phyloP scores from a whole-genome alignment of 2,113 vertebrate genomes.

The Dasypus novemcinctus region DNA sequence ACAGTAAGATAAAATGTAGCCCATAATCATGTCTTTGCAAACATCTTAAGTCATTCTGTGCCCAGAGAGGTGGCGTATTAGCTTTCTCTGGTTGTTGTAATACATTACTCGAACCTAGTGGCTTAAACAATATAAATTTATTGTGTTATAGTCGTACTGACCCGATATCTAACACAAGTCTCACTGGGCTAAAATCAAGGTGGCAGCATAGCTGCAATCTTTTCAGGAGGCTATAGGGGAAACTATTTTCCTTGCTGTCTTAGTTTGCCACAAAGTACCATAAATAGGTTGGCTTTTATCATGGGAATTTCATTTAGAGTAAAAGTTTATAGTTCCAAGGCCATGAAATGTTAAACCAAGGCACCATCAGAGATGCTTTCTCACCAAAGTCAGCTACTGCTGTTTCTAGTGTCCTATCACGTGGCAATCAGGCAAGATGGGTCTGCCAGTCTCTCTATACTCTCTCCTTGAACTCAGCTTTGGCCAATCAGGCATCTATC shows the following conservation, averaged over 20 bases:
- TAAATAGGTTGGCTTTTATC: no score
- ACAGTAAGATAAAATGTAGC: background rate
- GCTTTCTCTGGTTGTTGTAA: background rate
- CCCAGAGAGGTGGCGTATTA: background rate
- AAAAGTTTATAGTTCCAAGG: no score
- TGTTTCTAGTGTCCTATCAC: no score
- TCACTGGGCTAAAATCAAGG: background rate
- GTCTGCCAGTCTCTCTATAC: no score
- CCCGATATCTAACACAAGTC: background rate
- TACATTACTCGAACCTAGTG: background rate
- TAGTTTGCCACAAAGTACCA: no score
- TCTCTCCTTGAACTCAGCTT: no score
- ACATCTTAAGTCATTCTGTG: background rate
- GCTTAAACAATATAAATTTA: background rate
- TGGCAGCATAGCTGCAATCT: background rate
- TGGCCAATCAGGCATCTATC: no score
- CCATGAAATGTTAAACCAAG: no score
- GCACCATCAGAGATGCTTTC: no score
- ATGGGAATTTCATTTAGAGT: no score
- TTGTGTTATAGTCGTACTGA: background rate
- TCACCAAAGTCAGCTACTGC: no score
- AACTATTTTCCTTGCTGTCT: background rate
- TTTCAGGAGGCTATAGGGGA: background rate
- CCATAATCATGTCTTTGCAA: background rate
- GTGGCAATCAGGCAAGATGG: no score